Evolutionary conservation across 2,888 invertebrate genomes (phyloP).

Genomic region (Beris chalybata): DNA sequence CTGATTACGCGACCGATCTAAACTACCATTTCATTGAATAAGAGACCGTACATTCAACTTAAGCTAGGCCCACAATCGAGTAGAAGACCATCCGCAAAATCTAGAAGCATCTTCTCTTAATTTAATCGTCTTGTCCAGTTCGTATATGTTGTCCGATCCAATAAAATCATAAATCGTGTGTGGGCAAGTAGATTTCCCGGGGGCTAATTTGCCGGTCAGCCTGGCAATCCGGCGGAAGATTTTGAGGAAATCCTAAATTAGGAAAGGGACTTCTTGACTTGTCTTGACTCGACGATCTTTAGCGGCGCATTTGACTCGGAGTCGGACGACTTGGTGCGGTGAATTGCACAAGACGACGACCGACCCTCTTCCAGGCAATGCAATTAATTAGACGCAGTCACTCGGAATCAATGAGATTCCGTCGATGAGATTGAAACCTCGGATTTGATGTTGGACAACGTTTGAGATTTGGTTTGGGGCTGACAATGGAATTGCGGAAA

Average conservation of each 20-base stretch:
- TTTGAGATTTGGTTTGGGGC: too few species aligned
- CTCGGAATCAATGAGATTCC: constrained; percentile 53
- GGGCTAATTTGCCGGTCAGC: too few species aligned
- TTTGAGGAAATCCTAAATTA: constrained; percentile 37
- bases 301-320: constrained; percentile 4
- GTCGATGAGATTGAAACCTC: constrained; percentile 24
- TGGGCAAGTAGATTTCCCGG: constrained; percentile 28
- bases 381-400: constrained; percentile 54
- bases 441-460: not conserved
- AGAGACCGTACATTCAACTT: constrained; percentile 1
- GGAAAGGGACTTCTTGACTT: constrained; percentile 14
- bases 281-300: constrained; percentile 1
- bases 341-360: constrained; percentile 17
- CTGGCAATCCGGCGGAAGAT: constrained; percentile 11
- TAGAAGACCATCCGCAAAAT: constrained; percentile 1
- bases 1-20: constrained; percentile 35
- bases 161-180: constrained; percentile 25
- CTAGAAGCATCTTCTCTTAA: constrained; percentile 19
- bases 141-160: too few species aligned
- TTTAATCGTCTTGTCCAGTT: constrained; percentile 8
- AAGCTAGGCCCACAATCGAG: not conserved
- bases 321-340: constrained; percentile 11
- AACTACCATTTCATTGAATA: constrained; percentile 17
- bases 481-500: constrained; percentile 5
- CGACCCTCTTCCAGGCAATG: constrained; percentile 30